A percentile compares a stretch with the other conserved stretches of the same genome.
Conservation (phyloP, 2,113 vertebrate genomes). For the Phyllopteryx taeniolatus region DNA sequence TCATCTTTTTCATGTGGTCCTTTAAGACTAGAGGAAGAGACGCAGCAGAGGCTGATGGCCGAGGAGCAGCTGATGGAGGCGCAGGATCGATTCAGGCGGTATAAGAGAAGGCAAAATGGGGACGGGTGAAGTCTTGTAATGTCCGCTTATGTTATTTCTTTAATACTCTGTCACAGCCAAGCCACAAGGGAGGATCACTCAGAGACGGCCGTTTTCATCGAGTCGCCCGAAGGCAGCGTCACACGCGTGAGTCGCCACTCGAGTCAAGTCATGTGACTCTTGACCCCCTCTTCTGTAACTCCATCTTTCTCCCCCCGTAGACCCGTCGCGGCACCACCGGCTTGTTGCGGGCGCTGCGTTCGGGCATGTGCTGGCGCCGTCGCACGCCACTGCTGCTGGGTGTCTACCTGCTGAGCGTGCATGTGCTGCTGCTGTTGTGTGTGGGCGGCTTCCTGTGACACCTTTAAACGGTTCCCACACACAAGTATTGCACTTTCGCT, state of each 20-base stretch:
- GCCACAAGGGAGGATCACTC: constrained; percentile 72
- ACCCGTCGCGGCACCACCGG: constrained; percentile 66
- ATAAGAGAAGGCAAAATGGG: neutral
- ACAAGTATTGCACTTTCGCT: constrained; percentile 57
- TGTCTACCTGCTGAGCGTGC: constrained; percentile 82
- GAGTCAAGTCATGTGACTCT: neutral
- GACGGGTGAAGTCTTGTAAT: neutral
- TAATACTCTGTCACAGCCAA: constrained; percentile 67
- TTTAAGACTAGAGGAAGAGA: constrained; percentile 80
- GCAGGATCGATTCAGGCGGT: constrained; percentile 76
- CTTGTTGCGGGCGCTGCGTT: constrained; percentile 76
- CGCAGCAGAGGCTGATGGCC: constrained; percentile 70
- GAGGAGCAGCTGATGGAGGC: constrained; percentile 83
- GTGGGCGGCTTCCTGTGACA: constrained; percentile 84
- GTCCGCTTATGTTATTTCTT: constrained; percentile 3
- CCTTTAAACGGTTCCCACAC: constrained; percentile 10
- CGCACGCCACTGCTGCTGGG: constrained; percentile 79
- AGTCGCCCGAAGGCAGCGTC: constrained; percentile 71
- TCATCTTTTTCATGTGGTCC: neutral
- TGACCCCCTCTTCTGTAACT: neutral
- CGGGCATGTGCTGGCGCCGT: constrained; percentile 79
- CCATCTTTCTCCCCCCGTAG: constrained; percentile 55
- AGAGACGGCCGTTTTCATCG: constrained; percentile 79
- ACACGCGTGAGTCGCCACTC: constrained; percentile 74
- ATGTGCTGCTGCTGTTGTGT: constrained; percentile 85